Percentiles rank a stretch among this genome's conserved stretches.
Evolutionary conservation across 2,797 vertebrate genomes (phyloP).

Genomic region (Threskiornis aethiopicus): DNA sequence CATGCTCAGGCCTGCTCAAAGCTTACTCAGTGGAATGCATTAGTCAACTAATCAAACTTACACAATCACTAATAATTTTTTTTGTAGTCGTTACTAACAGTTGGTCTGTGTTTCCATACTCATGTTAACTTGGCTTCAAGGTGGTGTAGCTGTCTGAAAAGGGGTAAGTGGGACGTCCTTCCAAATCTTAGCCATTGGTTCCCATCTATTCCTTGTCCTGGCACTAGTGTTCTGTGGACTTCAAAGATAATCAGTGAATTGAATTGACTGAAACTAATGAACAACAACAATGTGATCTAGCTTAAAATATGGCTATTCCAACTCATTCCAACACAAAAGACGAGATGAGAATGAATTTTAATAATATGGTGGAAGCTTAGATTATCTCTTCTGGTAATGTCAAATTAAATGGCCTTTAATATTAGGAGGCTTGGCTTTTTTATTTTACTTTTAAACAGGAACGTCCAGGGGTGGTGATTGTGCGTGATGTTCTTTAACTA

Average conservation of each 20-base stretch:
- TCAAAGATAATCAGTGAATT: not conserved
- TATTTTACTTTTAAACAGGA: not conserved
- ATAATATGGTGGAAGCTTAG: not conserved
- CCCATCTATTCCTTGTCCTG: not conserved
- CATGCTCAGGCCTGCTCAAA: not conserved
- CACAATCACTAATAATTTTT: not conserved
- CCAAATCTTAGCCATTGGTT: not conserved
- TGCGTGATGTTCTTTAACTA: not conserved
- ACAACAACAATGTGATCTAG: not conserved
- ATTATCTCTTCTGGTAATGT: not conserved
- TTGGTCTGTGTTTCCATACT: not conserved
- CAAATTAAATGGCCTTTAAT: not conserved
- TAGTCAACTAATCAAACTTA: not conserved
- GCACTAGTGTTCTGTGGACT: not conserved
- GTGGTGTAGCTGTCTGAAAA: not conserved
- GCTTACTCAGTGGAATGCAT: not conserved
- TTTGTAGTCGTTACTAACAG: not conserved
- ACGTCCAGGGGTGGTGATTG: not conserved
- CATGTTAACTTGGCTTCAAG: not conserved
- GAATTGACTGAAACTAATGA: not conserved
- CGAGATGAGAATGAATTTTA: not conserved
- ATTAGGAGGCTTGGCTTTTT: not conserved
- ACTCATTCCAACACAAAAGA: not conserved
- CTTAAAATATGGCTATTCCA: not conserved
- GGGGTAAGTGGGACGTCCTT: not conserved